phyloP scores from a whole-genome alignment of 2,113 vertebrate species.

The Chaetops frenatus region DNA sequence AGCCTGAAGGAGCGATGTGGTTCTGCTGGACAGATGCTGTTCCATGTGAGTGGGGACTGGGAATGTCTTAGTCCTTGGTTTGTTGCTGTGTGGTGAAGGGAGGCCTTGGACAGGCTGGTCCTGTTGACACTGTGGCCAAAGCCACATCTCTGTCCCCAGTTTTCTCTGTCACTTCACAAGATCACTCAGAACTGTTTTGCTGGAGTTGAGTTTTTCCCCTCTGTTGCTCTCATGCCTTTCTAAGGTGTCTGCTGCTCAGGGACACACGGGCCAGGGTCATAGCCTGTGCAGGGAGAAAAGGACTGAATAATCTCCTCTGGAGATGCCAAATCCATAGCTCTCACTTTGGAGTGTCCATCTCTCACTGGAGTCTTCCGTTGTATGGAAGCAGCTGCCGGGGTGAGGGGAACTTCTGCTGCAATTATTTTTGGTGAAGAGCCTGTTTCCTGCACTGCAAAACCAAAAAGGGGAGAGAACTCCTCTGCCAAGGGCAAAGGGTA shows the following conservation, averaged over 20 bases:
- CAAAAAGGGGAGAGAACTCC: neutral
- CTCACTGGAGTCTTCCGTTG: neutral
- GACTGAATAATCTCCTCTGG: neutral
- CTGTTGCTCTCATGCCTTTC: neutral
- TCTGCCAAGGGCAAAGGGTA: neutral
- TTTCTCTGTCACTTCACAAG: neutral
- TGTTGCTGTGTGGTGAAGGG: neutral
- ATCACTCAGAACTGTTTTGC: neutral
- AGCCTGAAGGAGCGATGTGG: neutral
- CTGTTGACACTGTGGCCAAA: neutral
- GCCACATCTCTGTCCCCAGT: fast-evolving
- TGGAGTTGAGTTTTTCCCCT: neutral
- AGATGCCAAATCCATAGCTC: neutral
- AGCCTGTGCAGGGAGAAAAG: neutral
- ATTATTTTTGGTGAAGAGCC: neutral
- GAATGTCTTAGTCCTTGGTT: neutral
- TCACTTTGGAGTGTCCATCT: neutral
- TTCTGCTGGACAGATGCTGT: neutral
- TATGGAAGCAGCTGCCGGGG: neutral
- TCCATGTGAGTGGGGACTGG: neutral
- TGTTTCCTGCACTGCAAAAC: neutral
- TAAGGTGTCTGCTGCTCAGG: neutral
- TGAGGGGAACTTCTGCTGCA: neutral
- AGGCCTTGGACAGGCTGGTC: neutral
- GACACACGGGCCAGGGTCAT: fast-evolving